Conservation (phyloP, 2,113 vertebrate species). For the Arenaria interpres region DNA sequence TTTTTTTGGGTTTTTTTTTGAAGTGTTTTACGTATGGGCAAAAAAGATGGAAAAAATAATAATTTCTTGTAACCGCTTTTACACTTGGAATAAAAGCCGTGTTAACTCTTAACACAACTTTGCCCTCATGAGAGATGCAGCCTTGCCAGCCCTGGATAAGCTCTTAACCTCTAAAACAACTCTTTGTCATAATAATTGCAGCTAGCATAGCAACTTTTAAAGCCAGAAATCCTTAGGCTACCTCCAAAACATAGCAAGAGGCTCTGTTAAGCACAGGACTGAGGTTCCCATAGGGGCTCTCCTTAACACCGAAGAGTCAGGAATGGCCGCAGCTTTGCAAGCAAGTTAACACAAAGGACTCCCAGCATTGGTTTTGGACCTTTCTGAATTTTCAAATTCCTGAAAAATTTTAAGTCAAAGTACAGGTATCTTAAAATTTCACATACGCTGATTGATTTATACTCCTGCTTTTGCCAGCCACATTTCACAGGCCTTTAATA, state of each 20-base stretch:
- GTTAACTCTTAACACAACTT: conserved; percentile 65
- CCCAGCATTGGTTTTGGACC: neutral
- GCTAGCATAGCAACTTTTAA: conserved; percentile 23
- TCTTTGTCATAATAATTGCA: conserved; percentile 34
- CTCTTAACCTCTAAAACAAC: conserved; percentile 44
- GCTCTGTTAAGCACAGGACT: neutral
- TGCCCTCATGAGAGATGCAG: conserved; percentile 4
- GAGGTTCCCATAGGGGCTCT: neutral
- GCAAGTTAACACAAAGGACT: neutral
- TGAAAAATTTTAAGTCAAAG: neutral
- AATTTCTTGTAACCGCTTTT: conserved; percentile 31
- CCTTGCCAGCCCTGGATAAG: conserved; percentile 24
- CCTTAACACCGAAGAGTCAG: neutral
- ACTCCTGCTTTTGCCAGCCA: neutral
- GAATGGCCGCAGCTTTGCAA: neutral
- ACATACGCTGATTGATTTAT: neutral
- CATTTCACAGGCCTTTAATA: neutral
- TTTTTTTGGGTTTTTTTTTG: neutral
- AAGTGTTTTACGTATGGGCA: conserved; percentile 53
- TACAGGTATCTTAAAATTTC: neutral
- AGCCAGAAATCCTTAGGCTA: conserved; percentile 27
- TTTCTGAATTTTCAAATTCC: neutral
- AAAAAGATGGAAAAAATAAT: conserved; percentile 56
- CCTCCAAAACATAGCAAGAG: conserved; percentile 23
- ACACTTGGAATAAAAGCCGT: conserved; percentile 52